Evolutionary conservation across 2,113 vertebrate species (phyloP).

Genomic region (Erythrolamprus reginae): DNA sequence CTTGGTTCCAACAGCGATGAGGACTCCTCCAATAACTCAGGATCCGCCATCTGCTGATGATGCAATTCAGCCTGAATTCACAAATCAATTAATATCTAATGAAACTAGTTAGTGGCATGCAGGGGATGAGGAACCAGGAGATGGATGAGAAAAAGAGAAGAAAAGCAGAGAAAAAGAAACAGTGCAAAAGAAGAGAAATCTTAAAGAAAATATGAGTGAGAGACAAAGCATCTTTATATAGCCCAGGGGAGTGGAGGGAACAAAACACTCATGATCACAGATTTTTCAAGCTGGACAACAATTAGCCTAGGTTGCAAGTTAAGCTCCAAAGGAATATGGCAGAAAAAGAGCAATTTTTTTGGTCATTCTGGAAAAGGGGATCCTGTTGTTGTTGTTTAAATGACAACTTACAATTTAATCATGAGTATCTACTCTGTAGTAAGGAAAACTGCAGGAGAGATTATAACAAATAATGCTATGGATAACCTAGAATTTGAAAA

Average conservation of each 20-base stretch:
- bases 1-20: slow-evolving; percentile 87
- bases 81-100: slow-evolving; percentile 86
- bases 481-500: not conserved
- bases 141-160: slow-evolving; percentile 43
- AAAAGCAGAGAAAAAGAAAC: slow-evolving; percentile 6
- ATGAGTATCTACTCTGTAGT: not conserved
- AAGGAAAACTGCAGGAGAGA: not conserved
- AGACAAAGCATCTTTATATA: slow-evolving; percentile 48
- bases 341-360: not conserved
- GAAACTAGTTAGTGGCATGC: slow-evolving; percentile 86
- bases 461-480: not conserved
- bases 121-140: slow-evolving; percentile 74
- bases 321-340: slow-evolving; percentile 43
- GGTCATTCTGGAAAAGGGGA: not conserved
- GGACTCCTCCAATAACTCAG: slow-evolving; percentile 92
- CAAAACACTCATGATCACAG: not conserved
- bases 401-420: not conserved
- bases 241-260: slow-evolving; percentile 14
- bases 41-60: slow-evolving; percentile 97
- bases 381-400: not conserved
- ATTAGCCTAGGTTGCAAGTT: slow-evolving; percentile 27
- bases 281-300: slow-evolving; percentile 46
- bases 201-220: slow-evolving; percentile 50
- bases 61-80: slow-evolving; percentile 86
- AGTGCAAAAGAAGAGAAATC: slow-evolving; percentile 37